Conservation (phyloP, 2,888 invertebrate species). For the Limnephilus auricula region DNA sequence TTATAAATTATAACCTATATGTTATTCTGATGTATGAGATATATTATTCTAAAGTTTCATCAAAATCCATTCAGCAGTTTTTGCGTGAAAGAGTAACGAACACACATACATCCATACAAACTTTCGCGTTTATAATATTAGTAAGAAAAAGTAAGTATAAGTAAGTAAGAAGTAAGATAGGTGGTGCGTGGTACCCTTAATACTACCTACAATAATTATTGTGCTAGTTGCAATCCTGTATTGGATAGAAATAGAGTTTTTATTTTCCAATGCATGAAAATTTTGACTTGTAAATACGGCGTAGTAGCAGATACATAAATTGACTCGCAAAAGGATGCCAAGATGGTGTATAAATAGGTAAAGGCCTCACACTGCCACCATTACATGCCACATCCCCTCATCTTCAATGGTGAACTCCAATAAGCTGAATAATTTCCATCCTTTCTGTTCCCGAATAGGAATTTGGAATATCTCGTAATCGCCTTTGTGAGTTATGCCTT, state of each 20-base stretch:
- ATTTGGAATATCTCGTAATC: constrained; percentile 52
- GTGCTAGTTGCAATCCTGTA: background rate
- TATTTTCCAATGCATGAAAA: background rate
- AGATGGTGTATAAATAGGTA: background rate
- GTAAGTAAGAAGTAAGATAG: too few relatives aligned
- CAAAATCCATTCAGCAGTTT: too few relatives aligned
- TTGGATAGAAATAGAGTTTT: background rate
- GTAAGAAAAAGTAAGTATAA: too few relatives aligned
- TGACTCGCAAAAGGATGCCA: background rate
- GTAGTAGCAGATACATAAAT: background rate
- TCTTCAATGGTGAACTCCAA: constrained; percentile 21
- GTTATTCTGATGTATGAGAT: too few relatives aligned
- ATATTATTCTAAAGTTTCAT: too few relatives aligned
- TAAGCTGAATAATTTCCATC: constrained; percentile 52
- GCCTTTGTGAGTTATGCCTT: constrained; percentile 54
- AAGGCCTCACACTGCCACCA: background rate
- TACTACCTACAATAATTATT: too few relatives aligned
- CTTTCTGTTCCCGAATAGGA: constrained; percentile 50
- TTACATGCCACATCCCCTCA: background rate
- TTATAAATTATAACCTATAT: too few relatives aligned
- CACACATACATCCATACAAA: too few relatives aligned
- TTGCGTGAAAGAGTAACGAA: too few relatives aligned
- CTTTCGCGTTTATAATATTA: too few relatives aligned
- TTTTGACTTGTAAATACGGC: background rate
- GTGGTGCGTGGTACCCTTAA: too few relatives aligned